These are phyloP conservation scores for Anastrepha obliqua DNA, from an alignment of 1,140 invertebrate species.

Conservation along the genomic window DNA sequence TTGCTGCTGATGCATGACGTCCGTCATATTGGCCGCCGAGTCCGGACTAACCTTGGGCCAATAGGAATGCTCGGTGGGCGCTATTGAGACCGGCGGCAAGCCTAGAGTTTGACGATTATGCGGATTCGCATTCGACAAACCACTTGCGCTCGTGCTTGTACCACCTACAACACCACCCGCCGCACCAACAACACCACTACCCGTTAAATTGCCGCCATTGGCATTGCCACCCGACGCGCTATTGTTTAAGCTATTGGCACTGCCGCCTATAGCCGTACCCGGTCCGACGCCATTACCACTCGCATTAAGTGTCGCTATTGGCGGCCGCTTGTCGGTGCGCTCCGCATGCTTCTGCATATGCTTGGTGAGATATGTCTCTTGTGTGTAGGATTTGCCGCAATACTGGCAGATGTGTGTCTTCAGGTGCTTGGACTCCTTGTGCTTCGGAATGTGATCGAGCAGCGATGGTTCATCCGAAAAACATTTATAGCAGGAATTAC, in stretches of 20 bases:
- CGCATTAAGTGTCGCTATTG: slow-evolving; percentile 78
- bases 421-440: slow-evolving; percentile 99
- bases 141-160: slow-evolving; percentile 74
- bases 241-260: slow-evolving; percentile 38
- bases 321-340: slow-evolving; percentile 90
- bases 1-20: slow-evolving; percentile 81
- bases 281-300: slow-evolving; percentile 62
- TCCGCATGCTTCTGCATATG: slow-evolving; percentile 99
- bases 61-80: slow-evolving; percentile 81
- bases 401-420: slow-evolving; percentile 99
- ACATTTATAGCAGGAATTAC: slow-evolving; percentile 99
- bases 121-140: slow-evolving; percentile 60
- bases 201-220: slow-evolving; percentile 33
- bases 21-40: slow-evolving; percentile 81
- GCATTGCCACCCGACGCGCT: neutral
- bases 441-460: slow-evolving; percentile 98
- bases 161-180: slow-evolving; percentile 71
- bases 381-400: slow-evolving; percentile 99
- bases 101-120: slow-evolving; percentile 68
- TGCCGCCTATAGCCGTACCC: slow-evolving; percentile 57
- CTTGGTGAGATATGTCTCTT: slow-evolving; percentile 98
- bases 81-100: slow-evolving; percentile 69
- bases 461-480: slow-evolving; percentile 96
- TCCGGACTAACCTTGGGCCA: slow-evolving; percentile 88
- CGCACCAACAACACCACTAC: slow-evolving; percentile 10